Conservation (phyloP, 2,113 vertebrate genomes). For the Tichodroma muraria region DNA sequence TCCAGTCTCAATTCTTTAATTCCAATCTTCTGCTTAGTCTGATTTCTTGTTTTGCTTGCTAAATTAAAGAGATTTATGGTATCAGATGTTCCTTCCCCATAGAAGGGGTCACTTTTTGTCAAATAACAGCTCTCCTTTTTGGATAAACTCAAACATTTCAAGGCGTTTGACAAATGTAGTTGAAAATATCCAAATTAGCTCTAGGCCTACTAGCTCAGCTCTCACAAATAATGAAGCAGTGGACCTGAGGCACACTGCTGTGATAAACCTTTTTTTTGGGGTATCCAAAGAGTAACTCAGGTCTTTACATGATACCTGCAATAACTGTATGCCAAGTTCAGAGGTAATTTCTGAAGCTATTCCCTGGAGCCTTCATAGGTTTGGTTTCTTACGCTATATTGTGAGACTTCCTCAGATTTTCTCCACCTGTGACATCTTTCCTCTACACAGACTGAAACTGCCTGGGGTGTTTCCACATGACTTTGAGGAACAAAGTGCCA, state of each 20-base stretch:
- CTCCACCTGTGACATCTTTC: not conserved
- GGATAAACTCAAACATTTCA: not conserved
- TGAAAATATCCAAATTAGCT: not conserved
- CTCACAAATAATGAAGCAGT: not conserved
- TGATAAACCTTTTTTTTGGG: not conserved
- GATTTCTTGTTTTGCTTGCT: not conserved
- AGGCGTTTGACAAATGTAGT: not conserved
- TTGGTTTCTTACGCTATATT: not conserved
- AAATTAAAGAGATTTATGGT: not conserved
- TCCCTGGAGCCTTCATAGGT: not conserved
- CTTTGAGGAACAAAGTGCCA: not conserved
- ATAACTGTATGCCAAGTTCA: not conserved
- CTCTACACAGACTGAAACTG: not conserved
- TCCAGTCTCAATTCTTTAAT: not conserved
- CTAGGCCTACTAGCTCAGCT: not conserved
- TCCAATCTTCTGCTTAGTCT: not conserved
- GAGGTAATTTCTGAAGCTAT: not conserved
- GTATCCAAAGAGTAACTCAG: not conserved
- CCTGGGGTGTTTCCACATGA: not conserved
- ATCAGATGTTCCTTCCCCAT: not conserved
- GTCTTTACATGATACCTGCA: not conserved
- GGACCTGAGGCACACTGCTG: not conserved
- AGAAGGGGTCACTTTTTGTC: not conserved
- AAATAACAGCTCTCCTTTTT: not conserved
- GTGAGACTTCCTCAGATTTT: not conserved